Base-by-base conservation (phyloP, 30 jellyfish, hydroid and myxozoan genomes). In the Catostylus mosaicus region DNA sequence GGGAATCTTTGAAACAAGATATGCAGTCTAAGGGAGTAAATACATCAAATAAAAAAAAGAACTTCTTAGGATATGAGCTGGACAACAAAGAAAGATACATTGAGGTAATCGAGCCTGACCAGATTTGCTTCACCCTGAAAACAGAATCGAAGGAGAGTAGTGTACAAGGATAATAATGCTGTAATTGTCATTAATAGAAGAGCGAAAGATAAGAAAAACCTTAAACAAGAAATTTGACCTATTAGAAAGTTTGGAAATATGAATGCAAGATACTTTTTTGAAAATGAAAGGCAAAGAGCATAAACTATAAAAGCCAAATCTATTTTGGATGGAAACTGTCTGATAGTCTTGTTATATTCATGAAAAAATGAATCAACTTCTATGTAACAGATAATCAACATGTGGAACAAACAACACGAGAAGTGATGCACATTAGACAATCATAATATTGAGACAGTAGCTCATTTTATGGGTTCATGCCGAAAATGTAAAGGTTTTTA, bases 1-100 rank as follows among this genome's bases (percentile, higher is more conserved):
- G 85, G 31, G 77, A 52, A 60, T 82, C 92, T 48, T 46, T 66
- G 22, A 40, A 59, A 47, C 47, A 67, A 29, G 92, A 82, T 62
- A 82, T 68, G 85, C 34, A 51, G 52, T 27, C 43, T 60, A 56
- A 62, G 51, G 88, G 78, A 48, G 67, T 77, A 0, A 77, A 40
- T 48, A 47, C 67, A 77, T 54, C 78, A 38, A 51, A 51, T 75
- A 48, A 38, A 50, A 48, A 46, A 57, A 59, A 54, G 12, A 75
- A 52, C 37, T 75, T 31, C 71, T 43, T 75, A 19, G 87, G 11
- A 5, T 40, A 40, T 40, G 14, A 40, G 54, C 54, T 23, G 11
- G 57, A 67, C 33, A 26, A 22, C 38, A 59, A 59, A 59, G 23
- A 31, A 20, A 24, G 23, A 59, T 12, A 26, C 1, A 12, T 12